Evolutionary conservation across 2,113 vertebrate genomes (phyloP).

Genomic region (Calonectris borealis): DNA sequence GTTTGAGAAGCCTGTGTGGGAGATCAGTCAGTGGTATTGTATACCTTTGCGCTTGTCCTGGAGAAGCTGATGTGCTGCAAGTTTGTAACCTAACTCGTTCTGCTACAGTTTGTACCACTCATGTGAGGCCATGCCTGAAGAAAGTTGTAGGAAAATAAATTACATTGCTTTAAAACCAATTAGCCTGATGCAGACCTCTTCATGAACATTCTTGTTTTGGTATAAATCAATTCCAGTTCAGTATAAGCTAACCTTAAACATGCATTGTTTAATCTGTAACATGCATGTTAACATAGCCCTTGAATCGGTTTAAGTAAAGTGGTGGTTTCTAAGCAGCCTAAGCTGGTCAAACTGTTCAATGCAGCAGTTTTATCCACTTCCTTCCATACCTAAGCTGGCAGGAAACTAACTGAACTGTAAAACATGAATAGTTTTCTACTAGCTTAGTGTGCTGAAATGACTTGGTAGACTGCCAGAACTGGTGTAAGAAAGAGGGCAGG

Average conservation of each 20-base stretch:
- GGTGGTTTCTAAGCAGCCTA: constrained; percentile 30
- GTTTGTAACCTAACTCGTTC: not conserved
- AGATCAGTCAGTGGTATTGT: not conserved
- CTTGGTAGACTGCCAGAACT: constrained; percentile 9
- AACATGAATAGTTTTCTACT: not conserved
- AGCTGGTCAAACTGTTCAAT: not conserved
- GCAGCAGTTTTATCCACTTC: constrained; percentile 32
- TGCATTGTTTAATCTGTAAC: not conserved
- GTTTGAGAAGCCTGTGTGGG: not conserved
- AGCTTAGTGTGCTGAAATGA: not conserved
- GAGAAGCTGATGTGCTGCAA: not conserved
- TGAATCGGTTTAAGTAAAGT: not conserved
- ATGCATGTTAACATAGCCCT: not conserved
- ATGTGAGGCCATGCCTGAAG: not conserved
- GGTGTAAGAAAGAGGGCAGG: not conserved
- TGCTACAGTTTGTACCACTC: not conserved
- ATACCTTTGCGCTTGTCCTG: not conserved
- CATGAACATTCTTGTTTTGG: not conserved
- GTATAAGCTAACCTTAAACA: not conserved
- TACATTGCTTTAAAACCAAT: not conserved
- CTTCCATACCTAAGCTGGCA: not conserved
- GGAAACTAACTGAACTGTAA: constrained; percentile 13
- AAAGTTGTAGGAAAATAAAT: not conserved
- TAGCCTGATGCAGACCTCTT: not conserved
- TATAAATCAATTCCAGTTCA: not conserved